Percentiles rank a stretch among this genome's conserved stretches.
phyloP scores from a whole-genome alignment of 2,797 vertebrate species.

The Chromobotia macracanthus region DNA sequence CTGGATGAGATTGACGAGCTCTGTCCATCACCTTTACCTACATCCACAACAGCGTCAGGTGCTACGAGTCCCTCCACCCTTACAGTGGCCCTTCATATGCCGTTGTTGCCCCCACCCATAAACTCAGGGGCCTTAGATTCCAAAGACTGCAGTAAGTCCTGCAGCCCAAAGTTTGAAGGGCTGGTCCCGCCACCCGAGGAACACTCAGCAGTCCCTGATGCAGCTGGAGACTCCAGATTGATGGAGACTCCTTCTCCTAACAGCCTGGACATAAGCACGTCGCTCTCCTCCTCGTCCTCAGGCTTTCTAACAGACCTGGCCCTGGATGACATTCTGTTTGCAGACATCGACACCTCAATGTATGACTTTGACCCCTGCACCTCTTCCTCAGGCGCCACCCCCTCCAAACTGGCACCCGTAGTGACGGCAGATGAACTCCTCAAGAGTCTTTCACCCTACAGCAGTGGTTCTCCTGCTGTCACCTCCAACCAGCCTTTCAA shows the following conservation, averaged over 20 bases:
- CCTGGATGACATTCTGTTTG: conserved; percentile 95
- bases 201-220: conserved; percentile 65
- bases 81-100: conserved; percentile 63
- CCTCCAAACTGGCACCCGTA: conserved; percentile 88
- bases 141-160: conserved; percentile 78
- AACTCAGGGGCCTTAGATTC: conserved; percentile 62
- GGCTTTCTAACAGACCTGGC: conserved; percentile 97
- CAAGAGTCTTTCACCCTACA: conserved; percentile 92
- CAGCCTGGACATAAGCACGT: conserved; percentile 84
- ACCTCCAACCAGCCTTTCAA: conserved; percentile 98
- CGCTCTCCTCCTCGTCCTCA: conserved; percentile 82
- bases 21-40: conserved; percentile 77
- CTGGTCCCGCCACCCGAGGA: conserved; percentile 72
- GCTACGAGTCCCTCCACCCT: conserved; percentile 85
- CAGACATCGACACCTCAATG: conserved; percentile 99
- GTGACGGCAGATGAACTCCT: conserved; percentile 94
- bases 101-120: conserved; percentile 46
- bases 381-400: conserved; percentile 74
- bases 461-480: conserved; percentile 83
- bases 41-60: conserved; percentile 72
- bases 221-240: conserved; percentile 75
- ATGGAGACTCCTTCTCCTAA: conserved; percentile 83
- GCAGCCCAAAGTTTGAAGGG: conserved; percentile 78
- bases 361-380: conserved; percentile 98
- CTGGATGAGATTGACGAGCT: conserved; percentile 92